These are phyloP conservation scores for Drosophila maculinotata DNA, from an alignment of 2,888 invertebrate species.

Conservation along the genomic window DNA sequence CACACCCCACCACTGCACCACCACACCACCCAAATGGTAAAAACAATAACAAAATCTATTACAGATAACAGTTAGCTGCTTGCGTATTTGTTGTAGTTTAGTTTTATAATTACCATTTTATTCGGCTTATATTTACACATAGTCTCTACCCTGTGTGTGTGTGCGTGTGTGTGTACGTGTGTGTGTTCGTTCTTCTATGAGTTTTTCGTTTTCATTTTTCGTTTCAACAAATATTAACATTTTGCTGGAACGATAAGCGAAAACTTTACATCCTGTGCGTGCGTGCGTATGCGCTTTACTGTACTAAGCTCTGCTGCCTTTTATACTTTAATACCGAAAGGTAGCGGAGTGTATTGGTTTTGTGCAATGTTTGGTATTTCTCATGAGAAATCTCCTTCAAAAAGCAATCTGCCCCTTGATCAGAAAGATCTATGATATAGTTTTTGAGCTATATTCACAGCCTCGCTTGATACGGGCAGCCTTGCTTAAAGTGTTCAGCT, in stretches of 20 bases:
- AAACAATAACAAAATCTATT: conserved; percentile 69
- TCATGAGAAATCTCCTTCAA: too few relatives aligned
- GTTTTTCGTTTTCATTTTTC: conserved; percentile 42
- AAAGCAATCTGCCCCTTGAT: too few relatives aligned
- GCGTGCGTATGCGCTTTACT: too few relatives aligned
- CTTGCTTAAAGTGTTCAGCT: too few relatives aligned
- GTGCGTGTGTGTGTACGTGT: too few relatives aligned
- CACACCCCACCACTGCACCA: not conserved
- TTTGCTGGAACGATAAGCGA: conserved; percentile 75
- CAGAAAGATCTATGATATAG: too few relatives aligned
- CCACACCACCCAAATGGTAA: not conserved
- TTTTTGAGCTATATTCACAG: too few relatives aligned
- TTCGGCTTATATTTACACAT: conserved; percentile 69
- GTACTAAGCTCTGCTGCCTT: too few relatives aligned
- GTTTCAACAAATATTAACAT: conserved; percentile 78
- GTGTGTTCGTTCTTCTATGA: conserved; percentile 18
- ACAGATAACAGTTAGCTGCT: conserved; percentile 51
- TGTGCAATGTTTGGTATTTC: too few relatives aligned
- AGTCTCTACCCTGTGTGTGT: conserved; percentile 26
- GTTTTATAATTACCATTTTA: conserved; percentile 78
- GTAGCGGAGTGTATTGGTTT: too few relatives aligned
- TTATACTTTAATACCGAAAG: conserved; percentile 4
- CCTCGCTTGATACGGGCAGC: too few relatives aligned
- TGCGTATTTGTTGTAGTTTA: conserved; percentile 55
- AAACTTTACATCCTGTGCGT: conserved; percentile 66